A percentile compares a stretch with the other conserved stretches of the same genome.
These are phyloP conservation scores for Escarpia spicata DNA, from an alignment of 2,888 invertebrate genomes.

Conservation along the genomic window DNA sequence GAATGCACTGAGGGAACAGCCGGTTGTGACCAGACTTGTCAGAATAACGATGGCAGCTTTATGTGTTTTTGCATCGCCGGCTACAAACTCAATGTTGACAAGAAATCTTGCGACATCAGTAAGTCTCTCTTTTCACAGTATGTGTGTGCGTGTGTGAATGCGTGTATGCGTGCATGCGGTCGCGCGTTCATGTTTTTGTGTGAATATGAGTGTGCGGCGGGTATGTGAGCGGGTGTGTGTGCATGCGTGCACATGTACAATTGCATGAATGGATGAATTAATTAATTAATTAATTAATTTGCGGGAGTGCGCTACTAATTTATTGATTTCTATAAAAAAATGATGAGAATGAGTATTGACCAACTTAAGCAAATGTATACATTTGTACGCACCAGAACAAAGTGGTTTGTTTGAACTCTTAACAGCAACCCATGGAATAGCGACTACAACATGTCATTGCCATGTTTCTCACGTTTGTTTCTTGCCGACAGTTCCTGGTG, in stretches of 20 bases:
- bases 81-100: neutral
- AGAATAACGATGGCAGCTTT: conserved; percentile 13
- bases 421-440: neutral
- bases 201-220: too few species aligned
- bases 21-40: conserved; percentile 21
- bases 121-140: neutral
- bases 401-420: neutral
- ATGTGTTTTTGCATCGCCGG: neutral
- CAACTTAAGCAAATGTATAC: too few species aligned
- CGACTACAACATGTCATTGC: neutral
- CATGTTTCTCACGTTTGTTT: neutral
- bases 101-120: neutral
- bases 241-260: too few species aligned
- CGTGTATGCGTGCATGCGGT: neutral
- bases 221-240: too few species aligned
- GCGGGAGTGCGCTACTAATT: too few species aligned
- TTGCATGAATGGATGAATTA: too few species aligned
- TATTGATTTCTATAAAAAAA: too few species aligned
- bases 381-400: too few species aligned
- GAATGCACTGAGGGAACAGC: conserved; percentile 19
- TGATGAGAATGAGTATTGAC: too few species aligned
- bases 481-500: neutral
- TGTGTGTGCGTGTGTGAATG: too few species aligned
- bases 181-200: too few species aligned
- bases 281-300: too few species aligned